These are phyloP conservation scores for Mylabris sibirica DNA, from an alignment of 2,888 invertebrate species.

Conservation along the genomic window DNA sequence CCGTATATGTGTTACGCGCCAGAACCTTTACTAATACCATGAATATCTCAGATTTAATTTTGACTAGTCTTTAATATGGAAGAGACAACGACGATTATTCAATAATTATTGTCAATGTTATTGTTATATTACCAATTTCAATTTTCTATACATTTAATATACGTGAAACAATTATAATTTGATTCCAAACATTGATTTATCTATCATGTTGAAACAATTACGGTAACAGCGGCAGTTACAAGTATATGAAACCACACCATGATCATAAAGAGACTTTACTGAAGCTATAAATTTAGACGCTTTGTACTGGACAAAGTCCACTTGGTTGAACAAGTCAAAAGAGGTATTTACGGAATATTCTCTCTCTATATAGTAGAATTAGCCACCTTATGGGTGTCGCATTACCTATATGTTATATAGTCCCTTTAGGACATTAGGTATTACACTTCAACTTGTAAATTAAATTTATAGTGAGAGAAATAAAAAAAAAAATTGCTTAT, in stretches of 20 bases:
- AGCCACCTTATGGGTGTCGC: slow-evolving; percentile 45
- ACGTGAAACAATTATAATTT: background rate
- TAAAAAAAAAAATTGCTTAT: slow-evolving; percentile 24
- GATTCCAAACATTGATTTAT: background rate
- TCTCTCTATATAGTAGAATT: slow-evolving; percentile 38
- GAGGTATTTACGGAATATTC: slow-evolving; percentile 46
- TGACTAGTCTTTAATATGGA: slow-evolving; percentile 54
- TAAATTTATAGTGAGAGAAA: background rate
- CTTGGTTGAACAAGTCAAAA: slow-evolving; percentile 31
- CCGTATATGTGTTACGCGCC: slow-evolving; percentile 46
- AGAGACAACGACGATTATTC: slow-evolving; percentile 19
- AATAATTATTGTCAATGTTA: background rate
- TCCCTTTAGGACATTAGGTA: slow-evolving; percentile 40
- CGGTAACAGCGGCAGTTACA: background rate
- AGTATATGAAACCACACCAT: background rate
- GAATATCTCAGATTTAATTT: slow-evolving; percentile 58
- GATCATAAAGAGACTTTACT: slow-evolving; percentile 19
- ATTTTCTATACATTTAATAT: background rate
- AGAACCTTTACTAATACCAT: slow-evolving; percentile 54
- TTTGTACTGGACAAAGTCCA: slow-evolving; percentile 28
- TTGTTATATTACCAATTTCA: background rate
- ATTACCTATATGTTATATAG: slow-evolving; percentile 47
- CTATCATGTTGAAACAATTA: background rate
- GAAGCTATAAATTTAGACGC: slow-evolving; percentile 1
- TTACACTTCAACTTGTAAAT: slow-evolving; percentile 40